Base-by-base conservation (phyloP, 2,797 vertebrate species). In the Sebastes matsubarae region DNA sequence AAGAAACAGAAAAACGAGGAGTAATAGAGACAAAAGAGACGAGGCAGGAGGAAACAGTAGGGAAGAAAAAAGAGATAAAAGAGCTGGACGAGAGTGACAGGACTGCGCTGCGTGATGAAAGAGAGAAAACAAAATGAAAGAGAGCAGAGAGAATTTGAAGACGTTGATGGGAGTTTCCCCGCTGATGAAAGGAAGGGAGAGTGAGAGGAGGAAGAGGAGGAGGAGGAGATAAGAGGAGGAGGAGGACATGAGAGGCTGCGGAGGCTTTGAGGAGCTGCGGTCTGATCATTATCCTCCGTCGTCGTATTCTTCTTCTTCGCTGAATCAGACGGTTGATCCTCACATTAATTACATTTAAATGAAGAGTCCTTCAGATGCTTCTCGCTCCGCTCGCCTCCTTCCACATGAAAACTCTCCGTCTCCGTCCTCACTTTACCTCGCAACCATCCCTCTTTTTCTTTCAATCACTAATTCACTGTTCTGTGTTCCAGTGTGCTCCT, bases 261-360 rank as follows among this genome's bases (percentile, higher is more conserved):
- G 61, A 65, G 76, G 59, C 72, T 81, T 76, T 38, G 79, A 54
- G 64, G 71, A 70, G 66, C 58, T 8, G 27, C 1, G 0, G 16
- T 52, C 54, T 54, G 42, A 82, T 86, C 82, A n/a, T 76, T 83
- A 83, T 68, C 77, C 36, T 42, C 30, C 12, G 7, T 52, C 64
- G 4, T 30, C 24, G 5, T 34, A 10, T 7, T 73, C 68, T 42
- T 46, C 57, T 24, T 54, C 77, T 42, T 66, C 54, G 13, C 72
- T 29, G 52, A 81, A 66, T 83, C 85, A 34, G 50, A 73, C 27
- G 1, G 4, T 64, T 54, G 73, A 72, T 77, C 72, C 52, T 81
- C 69, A 69, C 77, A 50, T 80, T 85, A 73, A 80, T 85, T 83
- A 59, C 25, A 20, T 66, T 81, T 67, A 67, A 75, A 59, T 34